phyloP scores from a whole-genome alignment of 2,888 invertebrate species.

The Caenorhabditis macrosperma region DNA sequence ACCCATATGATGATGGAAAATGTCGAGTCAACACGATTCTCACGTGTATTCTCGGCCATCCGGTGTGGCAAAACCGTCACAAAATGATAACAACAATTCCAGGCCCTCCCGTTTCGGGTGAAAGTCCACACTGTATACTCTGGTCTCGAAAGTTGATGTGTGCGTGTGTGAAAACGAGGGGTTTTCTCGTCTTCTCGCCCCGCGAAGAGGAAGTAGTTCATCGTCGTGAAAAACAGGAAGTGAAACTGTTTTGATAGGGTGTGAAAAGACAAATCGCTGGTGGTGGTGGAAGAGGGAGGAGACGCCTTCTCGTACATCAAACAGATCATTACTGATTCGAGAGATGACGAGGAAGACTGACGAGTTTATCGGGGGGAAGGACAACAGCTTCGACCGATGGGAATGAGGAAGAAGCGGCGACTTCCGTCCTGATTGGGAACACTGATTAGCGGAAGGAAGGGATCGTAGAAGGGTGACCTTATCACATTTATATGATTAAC shows the following conservation, averaged over 20 bases:
- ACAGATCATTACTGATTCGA: not conserved
- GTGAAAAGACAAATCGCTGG: conserved; percentile 3
- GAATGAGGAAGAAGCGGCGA: conserved; percentile 17
- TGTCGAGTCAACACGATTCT: conserved; percentile 13
- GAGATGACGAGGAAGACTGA: not conserved
- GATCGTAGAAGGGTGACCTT: not conserved
- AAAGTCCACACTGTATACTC: conserved; percentile 37
- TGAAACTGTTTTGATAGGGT: conserved; percentile 29
- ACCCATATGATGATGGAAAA: conserved; percentile 22
- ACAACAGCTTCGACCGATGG: not conserved
- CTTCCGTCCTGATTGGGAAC: conserved; percentile 10
- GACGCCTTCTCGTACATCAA: not conserved
- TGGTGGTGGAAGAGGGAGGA: too few species aligned
- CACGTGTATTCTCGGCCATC: conserved; percentile 28
- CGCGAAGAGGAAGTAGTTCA: conserved; percentile 31
- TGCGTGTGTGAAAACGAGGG: conserved; percentile 7
- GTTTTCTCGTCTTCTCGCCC: not conserved
- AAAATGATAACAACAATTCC: conserved; percentile 19
- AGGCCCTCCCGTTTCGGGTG: conserved; percentile 12
- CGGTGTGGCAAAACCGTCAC: not conserved
- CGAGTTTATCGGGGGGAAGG: not conserved
- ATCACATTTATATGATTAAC: not conserved
- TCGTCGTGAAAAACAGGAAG: conserved; percentile 20
- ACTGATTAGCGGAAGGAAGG: conserved; percentile 1
- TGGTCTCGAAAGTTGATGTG: not conserved